Evolutionary conservation across 2,797 vertebrate genomes (phyloP).

Genomic region (Cephalopachus bancanus): DNA sequence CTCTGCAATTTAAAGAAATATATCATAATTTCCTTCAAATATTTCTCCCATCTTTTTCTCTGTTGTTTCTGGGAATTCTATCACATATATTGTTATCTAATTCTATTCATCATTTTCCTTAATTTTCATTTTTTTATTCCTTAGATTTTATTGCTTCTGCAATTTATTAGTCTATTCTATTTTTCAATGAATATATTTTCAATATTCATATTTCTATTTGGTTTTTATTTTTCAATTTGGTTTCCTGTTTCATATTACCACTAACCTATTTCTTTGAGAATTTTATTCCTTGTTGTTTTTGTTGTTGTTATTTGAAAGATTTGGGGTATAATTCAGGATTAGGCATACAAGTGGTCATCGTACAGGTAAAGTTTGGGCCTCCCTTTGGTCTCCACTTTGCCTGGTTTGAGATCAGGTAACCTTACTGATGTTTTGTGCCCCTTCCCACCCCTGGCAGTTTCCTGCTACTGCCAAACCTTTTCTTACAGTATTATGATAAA

Average conservation of each 20-base stretch:
- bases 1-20: not conserved
- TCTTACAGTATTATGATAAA: no score
- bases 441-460: no score
- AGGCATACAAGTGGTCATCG: no score
- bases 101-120: not conserved
- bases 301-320: no score
- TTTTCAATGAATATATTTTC: conserved; percentile 4
- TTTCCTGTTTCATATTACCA: not conserved
- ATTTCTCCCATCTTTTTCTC: not conserved
- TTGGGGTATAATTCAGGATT: no score
- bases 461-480: no score
- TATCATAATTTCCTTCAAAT: not conserved
- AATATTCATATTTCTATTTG: not conserved
- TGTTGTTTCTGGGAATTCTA: conserved; percentile 5
- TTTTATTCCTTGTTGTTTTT: not conserved
- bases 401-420: no score
- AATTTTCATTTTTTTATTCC: not conserved
- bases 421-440: no score
- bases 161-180: not conserved
- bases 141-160: not conserved
- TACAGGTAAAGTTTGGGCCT: no score
- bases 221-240: conserved; percentile 15
- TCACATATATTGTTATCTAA: conserved; percentile 2
- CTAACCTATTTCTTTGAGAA: not conserved
- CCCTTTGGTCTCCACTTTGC: no score